A percentile compares a stretch with the other conserved stretches of the same genome.
Evolutionary conservation across 2,888 invertebrate species (phyloP).

Genomic region (Chymomyza fuscimana): DNA sequence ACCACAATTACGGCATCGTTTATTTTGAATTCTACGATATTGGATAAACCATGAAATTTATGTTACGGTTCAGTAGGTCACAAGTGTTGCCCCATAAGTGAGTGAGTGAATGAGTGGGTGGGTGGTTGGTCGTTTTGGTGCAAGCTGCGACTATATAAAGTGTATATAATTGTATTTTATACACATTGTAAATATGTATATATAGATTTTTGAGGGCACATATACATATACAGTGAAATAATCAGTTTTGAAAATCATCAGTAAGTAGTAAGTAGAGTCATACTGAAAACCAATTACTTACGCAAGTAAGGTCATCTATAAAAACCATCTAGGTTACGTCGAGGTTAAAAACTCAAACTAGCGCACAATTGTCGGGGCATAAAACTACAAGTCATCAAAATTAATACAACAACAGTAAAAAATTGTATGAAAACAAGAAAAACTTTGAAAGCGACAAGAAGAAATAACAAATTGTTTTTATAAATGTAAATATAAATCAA

Average conservation of each 20-base stretch:
- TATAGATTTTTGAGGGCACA: not conserved
- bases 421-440: slow-evolving; percentile 28
- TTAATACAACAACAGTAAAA: slow-evolving; percentile 38
- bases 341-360: slow-evolving; percentile 57
- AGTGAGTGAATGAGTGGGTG: not conserved
- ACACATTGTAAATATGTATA: not conserved
- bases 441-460: slow-evolving; percentile 25
- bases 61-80: slow-evolving; percentile 17
- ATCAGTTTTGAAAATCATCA: not conserved
- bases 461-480: slow-evolving; percentile 41
- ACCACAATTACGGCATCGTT: slow-evolving; percentile 31
- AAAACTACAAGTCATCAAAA: slow-evolving; percentile 59
- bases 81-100: not conserved
- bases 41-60: not conserved
- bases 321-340: slow-evolving; percentile 54
- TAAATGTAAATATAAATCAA: slow-evolving; percentile 49
- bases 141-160: not conserved
- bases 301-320: slow-evolving; percentile 52
- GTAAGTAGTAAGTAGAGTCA: not conserved
- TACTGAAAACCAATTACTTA: slow-evolving; percentile 42
- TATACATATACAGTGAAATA: not conserved
- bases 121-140: not conserved
- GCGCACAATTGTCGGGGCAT: slow-evolving; percentile 34
- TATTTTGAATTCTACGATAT: not conserved
- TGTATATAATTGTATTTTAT: not conserved